Evolutionary conservation across 2,888 invertebrate genomes (phyloP), one percentile per base, ranked within the genome.

Genomic region (Xanthia togata): DNA sequence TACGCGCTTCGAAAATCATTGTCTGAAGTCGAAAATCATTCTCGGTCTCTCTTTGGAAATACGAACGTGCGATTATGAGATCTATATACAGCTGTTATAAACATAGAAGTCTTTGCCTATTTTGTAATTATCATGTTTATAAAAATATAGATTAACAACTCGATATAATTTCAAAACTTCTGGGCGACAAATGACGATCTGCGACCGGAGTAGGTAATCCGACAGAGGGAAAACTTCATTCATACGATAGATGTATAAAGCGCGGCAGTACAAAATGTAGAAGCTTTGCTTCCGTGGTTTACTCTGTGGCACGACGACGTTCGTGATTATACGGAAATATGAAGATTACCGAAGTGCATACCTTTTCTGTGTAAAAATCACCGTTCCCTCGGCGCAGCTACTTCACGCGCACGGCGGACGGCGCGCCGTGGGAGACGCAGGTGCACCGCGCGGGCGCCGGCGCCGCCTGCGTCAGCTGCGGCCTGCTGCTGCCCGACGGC

Each of bases 391-490:
- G 6, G 4, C 17, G 0, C 92, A 98, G 99, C 81, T 99, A 98
- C 94, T 99, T 97, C 95, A 97, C 97, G 57, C 98, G 98, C 9
- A 98, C 98, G 0, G 96, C 97, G 9, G 93, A 96, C 4, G 96
- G 95, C 35, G 94, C 97, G 82, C 98, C 98, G 0, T 97, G 97
- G 85, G 97, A 97, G 82, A 97, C 97, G 41, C 98, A 99, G 63
- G 96, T 98, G 82, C 98, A 98, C 82, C 96, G 97, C 59, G 97
- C 97, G 41, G 97, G 97, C 47, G 90, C 93, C 0, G 90, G 89
- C 57, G 89, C 87, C 53, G 95, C 93, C 9, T 99, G 99, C 93
- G 90, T 98, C 50, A 98, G 98, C 31, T 99, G 99, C 92, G 88
- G 92, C 20, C 90, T 97, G 20, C 85, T 82, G 60, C 96, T 97